phyloP scores from a whole-genome alignment of 2,797 vertebrate genomes.

The Oceanodroma leucorhoa region DNA sequence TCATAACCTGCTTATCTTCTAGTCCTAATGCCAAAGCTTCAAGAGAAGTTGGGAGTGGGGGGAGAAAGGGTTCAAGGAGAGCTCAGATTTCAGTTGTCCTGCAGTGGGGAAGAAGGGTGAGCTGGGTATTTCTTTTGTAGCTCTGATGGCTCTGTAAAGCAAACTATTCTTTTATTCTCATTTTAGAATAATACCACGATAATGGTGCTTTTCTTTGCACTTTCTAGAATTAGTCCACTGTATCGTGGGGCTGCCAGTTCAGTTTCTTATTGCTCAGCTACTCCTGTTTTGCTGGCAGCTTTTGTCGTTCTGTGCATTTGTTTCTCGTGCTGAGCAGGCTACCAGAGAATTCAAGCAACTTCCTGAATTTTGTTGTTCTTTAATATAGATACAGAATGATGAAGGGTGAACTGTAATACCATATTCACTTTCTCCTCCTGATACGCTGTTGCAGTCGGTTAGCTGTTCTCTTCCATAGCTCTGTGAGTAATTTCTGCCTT shows the following conservation, averaged over 20 bases:
- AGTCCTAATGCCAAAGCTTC: not conserved
- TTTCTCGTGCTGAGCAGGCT: not conserved
- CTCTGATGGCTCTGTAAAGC: not conserved
- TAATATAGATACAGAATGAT: not conserved
- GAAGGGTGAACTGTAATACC: not conserved
- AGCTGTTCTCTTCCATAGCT: not conserved
- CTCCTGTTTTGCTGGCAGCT: constrained; percentile 3
- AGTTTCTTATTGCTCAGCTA: constrained; percentile 50
- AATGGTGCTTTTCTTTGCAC: not conserved
- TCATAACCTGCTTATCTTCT: not conserved
- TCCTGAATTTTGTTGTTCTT: not conserved
- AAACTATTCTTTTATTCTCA: not conserved
- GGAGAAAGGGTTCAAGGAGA: not conserved
- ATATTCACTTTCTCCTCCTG: not conserved
- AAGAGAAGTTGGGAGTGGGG: not conserved
- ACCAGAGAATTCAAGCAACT: not conserved
- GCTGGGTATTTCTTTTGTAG: not conserved
- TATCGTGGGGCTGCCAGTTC: not conserved
- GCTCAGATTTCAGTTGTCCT: not conserved
- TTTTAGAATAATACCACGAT: not conserved
- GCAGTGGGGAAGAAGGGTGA: not conserved
- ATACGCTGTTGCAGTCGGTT: fast-evolving
- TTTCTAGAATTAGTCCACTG: not conserved
- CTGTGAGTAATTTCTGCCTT: not conserved
- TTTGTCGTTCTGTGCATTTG: not conserved